Evolutionary conservation across 2,888 invertebrate species (phyloP), one percentile per base, ranked within the genome.

Genomic region (Morpho achilles): DNA sequence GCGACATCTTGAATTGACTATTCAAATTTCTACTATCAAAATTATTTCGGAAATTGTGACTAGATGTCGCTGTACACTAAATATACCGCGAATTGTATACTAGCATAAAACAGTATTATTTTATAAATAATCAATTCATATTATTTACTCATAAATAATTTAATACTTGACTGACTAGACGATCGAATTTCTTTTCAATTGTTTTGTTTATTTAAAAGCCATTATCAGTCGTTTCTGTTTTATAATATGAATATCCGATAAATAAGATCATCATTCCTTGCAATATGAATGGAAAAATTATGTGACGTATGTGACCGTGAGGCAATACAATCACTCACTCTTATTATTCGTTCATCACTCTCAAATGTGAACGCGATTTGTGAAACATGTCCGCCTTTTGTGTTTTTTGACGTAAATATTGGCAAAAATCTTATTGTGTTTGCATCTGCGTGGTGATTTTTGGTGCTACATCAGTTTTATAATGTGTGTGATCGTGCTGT

Each of bases 331-430:
- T 53, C 40, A 32, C 49, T 60, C 53, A 57, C 53, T 57, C 57
- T 47, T 16, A 45, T 10, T 43, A 47, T 32, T 64, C 69, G 59
- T 60, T 49, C 70, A 47, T 48, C 73, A 68, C 64, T 77, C 76
- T 75, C 72, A 70, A 67, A 75, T 69, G 78, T 75, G 76, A 80
- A 80, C 74, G 82, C 79, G 82, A 75, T 68, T 75, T 73, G 82
- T 80, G 76, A 81, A 89, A 88, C 80, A 89, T 90, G 89, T 89
- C 88, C 68, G 88, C 86, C 84, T 80, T 83, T 81, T 83, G 81
- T 87, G 80, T 81, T 84, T 73, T 80, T 84, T 88, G 85, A 87
- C 84, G 85, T 89, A 89, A 90, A 90, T 88, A 89, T 79, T 85
- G 80, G 77, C 74, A 76, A 83, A 80, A 79, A 76, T 75, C 69